Evolutionary conservation across 2,113 vertebrate species (phyloP).

Genomic region (Agapornis roseicollis): DNA sequence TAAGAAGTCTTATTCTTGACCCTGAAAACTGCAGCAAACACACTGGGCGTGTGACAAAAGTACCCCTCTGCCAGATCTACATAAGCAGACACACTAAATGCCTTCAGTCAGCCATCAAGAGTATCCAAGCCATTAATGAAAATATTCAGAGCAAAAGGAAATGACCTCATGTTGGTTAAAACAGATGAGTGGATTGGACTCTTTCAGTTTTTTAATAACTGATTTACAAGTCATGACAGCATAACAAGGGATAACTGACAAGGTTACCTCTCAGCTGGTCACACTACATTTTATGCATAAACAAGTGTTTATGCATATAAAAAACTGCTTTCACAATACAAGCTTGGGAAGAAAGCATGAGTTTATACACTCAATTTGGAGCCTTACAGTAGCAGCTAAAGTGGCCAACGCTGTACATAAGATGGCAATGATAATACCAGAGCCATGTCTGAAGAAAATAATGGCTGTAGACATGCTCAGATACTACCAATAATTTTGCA

Average conservation of each 20-base stretch:
- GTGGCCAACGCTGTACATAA: neutral
- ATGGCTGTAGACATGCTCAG: neutral
- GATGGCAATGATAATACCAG: neutral
- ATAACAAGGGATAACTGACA: neutral
- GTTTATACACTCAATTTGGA: neutral
- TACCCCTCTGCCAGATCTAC: neutral
- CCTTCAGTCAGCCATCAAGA: accelerated
- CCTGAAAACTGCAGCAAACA: neutral
- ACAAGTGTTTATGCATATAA: neutral
- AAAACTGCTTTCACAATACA: neutral
- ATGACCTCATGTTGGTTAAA: neutral
- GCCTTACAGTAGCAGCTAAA: neutral
- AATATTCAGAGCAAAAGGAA: neutral
- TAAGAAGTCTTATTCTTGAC: neutral
- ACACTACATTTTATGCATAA: neutral
- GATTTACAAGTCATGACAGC: neutral
- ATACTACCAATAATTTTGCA: neutral
- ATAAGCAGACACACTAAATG: neutral
- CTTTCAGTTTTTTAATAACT: neutral
- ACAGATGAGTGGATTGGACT: neutral
- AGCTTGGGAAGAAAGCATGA: neutral
- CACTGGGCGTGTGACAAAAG: neutral
- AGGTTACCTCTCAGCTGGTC: neutral
- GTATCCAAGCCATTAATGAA: neutral
- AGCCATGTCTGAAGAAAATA: neutral